phyloP scores from a whole-genome alignment of 1,140 invertebrate genomes.

The Caerostris darwini region DNA sequence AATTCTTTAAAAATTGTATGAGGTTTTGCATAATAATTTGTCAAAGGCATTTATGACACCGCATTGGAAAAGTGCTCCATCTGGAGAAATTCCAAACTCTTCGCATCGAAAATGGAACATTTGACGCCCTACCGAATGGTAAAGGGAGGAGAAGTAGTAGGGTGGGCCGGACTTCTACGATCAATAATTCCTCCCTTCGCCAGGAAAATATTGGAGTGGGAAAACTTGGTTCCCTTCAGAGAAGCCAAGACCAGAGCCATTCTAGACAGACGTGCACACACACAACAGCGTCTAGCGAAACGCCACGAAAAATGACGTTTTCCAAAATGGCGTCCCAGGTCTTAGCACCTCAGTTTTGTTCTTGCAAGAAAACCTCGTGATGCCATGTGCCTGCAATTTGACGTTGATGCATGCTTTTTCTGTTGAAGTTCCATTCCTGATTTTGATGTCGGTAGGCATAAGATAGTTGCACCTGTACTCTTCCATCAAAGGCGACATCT shows the following conservation, averaged over 20 bases:
- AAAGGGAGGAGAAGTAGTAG: neutral
- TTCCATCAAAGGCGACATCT: neutral
- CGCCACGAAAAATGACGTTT: slow-evolving; percentile 41
- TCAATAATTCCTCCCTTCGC: slow-evolving; percentile 8
- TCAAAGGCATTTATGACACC: neutral
- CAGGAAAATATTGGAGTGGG: slow-evolving; percentile 9
- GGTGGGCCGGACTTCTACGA: neutral
- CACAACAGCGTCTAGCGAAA: slow-evolving; percentile 19
- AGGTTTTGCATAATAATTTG: no score
- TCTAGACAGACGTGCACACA: slow-evolving; percentile 16
- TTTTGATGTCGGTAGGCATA: neutral
- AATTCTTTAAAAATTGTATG: no score
- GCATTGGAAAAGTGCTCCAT: neutral
- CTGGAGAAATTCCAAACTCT: slow-evolving; percentile 30
- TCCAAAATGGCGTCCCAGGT: slow-evolving; percentile 40
- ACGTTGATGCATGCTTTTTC: neutral
- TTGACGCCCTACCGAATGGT: slow-evolving; percentile 4
- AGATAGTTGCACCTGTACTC: slow-evolving; percentile 11
- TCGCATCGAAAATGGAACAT: slow-evolving; percentile 3
- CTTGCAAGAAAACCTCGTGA: neutral
- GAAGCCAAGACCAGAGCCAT: slow-evolving; percentile 22
- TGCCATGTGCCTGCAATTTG: neutral
- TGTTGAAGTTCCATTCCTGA: neutral
- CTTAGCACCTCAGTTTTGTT: neutral
- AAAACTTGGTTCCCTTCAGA: slow-evolving; percentile 49